Evolutionary conservation across 2,888 invertebrate species (phyloP).

Genomic region (Orthonevra nobilis): DNA sequence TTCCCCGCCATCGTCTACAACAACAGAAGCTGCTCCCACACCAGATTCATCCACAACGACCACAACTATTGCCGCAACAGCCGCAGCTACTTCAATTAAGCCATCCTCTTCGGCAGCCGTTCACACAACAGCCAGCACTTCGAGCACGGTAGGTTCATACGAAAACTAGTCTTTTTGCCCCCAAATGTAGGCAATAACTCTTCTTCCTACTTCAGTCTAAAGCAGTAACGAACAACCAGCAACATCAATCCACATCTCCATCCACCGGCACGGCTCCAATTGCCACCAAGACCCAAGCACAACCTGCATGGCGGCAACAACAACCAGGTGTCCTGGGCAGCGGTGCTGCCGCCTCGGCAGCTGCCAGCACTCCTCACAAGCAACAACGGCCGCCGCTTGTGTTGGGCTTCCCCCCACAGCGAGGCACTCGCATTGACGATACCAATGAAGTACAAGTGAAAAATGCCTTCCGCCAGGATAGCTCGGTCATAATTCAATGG

Average conservation of each 20-base stretch:
- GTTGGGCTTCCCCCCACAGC: constrained; percentile 85
- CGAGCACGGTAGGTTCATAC: constrained; percentile 43
- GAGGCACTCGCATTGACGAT: constrained; percentile 84
- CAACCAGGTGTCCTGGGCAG: constrained; percentile 51
- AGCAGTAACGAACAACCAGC: constrained; percentile 76
- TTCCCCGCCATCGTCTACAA: constrained; percentile 45
- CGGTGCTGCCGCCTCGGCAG: constrained; percentile 54
- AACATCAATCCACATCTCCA: constrained; percentile 76
- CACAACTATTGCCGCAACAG: constrained; percentile 72
- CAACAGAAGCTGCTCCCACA: constrained; percentile 69
- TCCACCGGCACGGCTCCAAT: constrained; percentile 75
- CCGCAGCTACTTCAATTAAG: constrained; percentile 58
- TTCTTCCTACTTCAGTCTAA: constrained; percentile 65
- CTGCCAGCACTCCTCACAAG: constrained; percentile 76
- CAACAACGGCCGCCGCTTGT: constrained; percentile 86
- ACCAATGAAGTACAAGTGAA: constrained; percentile 90
- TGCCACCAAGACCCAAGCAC: constrained; percentile 73
- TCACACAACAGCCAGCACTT: constrained; percentile 35
- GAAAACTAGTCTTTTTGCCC: constrained; percentile 70
- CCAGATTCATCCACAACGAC: constrained; percentile 73
- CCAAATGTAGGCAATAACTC: constrained; percentile 22
- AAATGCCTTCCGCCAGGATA: constrained; percentile 90
- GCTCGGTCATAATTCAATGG: constrained; percentile 94
- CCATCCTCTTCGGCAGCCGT: constrained; percentile 44
- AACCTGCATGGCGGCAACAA: constrained; percentile 78